A percentile compares a stretch with the other conserved stretches of the same genome.
These are phyloP conservation scores for Parapsyche elsis DNA, from an alignment of 1,140 invertebrate genomes.

Conservation along the genomic window DNA sequence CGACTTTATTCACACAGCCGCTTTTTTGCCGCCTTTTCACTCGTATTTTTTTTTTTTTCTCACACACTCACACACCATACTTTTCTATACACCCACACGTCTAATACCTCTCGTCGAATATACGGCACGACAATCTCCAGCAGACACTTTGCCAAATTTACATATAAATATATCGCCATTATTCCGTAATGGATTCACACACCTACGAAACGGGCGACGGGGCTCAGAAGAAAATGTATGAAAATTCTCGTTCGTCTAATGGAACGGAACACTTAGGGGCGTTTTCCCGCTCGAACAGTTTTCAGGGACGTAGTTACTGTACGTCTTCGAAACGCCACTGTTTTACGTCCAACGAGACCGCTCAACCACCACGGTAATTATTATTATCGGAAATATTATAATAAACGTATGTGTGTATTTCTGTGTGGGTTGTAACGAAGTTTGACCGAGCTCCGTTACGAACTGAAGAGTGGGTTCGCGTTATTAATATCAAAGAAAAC, in stretches of 20 bases:
- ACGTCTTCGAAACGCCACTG: constrained; percentile 20
- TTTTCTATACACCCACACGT: background rate
- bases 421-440: background rate
- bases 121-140: constrained; percentile 38
- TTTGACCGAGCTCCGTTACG: background rate
- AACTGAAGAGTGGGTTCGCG: constrained; percentile 26
- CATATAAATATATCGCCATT: constrained; percentile 53
- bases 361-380: background rate
- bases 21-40: background rate
- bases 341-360: background rate
- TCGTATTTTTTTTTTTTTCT: background rate
- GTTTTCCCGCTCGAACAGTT: constrained; percentile 51
- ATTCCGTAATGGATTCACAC: constrained; percentile 50
- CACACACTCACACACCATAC: background rate
- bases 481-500: constrained; percentile 55
- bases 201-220: constrained; percentile 33
- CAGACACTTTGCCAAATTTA: constrained; percentile 43
- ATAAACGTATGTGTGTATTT: background rate
- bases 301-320: constrained; percentile 41
- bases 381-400: background rate
- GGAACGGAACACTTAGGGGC: constrained; percentile 55
- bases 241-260: constrained; percentile 56
- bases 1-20: background rate
- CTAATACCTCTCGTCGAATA: constrained; percentile 28
- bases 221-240: constrained; percentile 52